Base-by-base conservation (phyloP, 2,113 vertebrate species). In the Catharus bicknelli region DNA sequence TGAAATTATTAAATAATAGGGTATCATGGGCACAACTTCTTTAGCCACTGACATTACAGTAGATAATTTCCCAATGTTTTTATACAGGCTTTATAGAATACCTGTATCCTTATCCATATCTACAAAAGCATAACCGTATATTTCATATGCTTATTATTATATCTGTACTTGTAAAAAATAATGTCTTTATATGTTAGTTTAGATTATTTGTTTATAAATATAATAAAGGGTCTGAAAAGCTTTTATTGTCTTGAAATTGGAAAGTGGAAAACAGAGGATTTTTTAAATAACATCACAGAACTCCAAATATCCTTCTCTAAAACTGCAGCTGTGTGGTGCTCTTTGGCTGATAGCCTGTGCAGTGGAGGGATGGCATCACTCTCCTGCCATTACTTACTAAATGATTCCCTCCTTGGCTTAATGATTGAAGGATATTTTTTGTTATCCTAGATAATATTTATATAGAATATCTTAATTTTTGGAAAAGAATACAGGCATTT, bases 281-380 rank as follows among this genome's bases (percentile, higher is more conserved):
- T 19, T 83, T 81, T 18, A 4, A 22, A 5, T 69, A 73, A 29
- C 63, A 77, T 72, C 62, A 82, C 34, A 84, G 45, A 93, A 81
- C 57, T 89, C 27, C 11, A 82, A 75, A 88, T 84, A 84, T 85
- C 32, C 23, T 88, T 84, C 81, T 53, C 26, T 79, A 86, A 92
- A 86, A 81, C 62, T 90, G 89, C 81, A 93, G 86, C 83, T 92
- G 69, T 75, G 57, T 72, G 84, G 70, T 90, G 78, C 50, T 84
- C 70, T 90, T 90, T 81, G 78, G 77, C 77, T 89, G 57, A 66
- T 58, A 90, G 77, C 69, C 69, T 91, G 36, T 67, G 57, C 51
- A 92, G 22, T 23, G 5, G 15, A 90, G 51, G 53, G 68, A 90
- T 59, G 40, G 25, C 54, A 89, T 67, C 66, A 92, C 12, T 17